Evolutionary conservation across 2,797 vertebrate genomes (phyloP).

Genomic region (Sciaenops ocellatus): DNA sequence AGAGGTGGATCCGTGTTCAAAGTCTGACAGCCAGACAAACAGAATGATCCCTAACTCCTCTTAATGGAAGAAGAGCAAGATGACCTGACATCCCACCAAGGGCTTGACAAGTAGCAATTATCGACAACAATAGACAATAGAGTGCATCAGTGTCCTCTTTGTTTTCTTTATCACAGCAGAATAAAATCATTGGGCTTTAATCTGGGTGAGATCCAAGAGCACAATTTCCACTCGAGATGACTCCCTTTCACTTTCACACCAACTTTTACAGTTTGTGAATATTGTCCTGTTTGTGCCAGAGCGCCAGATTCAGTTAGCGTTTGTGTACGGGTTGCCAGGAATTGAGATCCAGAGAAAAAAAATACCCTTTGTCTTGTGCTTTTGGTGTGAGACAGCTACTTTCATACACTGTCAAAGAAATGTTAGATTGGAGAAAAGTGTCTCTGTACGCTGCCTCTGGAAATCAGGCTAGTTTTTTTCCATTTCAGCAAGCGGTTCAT

Average conservation of each 20-base stretch:
- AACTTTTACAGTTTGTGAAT: no score
- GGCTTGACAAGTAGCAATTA: conserved; percentile 1
- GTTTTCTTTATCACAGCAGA: neutral
- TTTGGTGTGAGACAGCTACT: no score
- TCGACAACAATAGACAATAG: neutral
- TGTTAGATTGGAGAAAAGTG: no score
- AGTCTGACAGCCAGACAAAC: conserved; percentile 5
- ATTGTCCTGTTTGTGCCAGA: no score
- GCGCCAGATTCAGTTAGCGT: no score
- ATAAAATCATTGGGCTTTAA: neutral
- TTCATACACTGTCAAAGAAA: no score
- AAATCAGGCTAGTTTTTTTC: no score
- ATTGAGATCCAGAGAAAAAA: no score
- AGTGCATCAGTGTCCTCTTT: neutral
- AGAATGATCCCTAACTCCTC: neutral
- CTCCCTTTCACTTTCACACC: neutral
- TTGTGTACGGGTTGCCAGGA: no score
- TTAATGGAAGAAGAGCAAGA: neutral
- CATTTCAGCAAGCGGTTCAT: no score
- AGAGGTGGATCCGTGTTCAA: neutral
- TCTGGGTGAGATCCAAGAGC: neutral
- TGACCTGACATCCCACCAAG: neutral
- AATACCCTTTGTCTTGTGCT: no score
- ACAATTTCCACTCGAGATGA: neutral
- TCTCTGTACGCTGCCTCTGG: no score